Evolutionary conservation across 2,113 vertebrate genomes (phyloP).

Genomic region (Pterophyllum scalare): DNA sequence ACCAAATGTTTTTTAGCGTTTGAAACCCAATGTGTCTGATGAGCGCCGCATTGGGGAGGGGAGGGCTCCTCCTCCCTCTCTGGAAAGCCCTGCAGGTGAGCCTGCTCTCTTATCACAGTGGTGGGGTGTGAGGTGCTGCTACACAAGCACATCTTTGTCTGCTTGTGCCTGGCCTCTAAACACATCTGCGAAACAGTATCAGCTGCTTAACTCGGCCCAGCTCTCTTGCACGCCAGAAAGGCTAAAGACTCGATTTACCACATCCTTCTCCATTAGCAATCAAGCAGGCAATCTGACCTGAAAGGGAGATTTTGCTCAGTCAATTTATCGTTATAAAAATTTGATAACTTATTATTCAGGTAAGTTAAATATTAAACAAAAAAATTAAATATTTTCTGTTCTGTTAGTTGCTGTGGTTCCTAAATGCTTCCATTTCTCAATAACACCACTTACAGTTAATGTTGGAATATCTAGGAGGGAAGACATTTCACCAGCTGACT

Average conservation of each 20-base stretch:
- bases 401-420: background rate
- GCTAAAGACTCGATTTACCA: background rate
- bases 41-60: background rate
- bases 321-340: background rate
- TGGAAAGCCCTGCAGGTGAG: constrained; percentile 71
- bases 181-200: constrained; percentile 64
- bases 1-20: background rate
- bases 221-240: constrained; percentile 17
- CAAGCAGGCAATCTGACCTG: background rate
- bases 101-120: constrained; percentile 57
- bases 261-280: background rate
- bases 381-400: background rate
- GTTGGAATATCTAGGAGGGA: background rate
- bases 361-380: background rate
- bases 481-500: background rate
- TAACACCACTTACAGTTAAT: background rate
- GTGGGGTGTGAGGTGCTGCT: constrained; percentile 40
- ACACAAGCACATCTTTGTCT: constrained; percentile 73
- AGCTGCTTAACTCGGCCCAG: constrained; percentile 56
- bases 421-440: background rate
- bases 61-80: constrained; percentile 15
- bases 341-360: background rate
- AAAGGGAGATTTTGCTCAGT: background rate
- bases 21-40: background rate
- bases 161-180: constrained; percentile 42